phyloP scores from a whole-genome alignment of 1,140 invertebrate species.

The Anoplophora glabripennis region DNA sequence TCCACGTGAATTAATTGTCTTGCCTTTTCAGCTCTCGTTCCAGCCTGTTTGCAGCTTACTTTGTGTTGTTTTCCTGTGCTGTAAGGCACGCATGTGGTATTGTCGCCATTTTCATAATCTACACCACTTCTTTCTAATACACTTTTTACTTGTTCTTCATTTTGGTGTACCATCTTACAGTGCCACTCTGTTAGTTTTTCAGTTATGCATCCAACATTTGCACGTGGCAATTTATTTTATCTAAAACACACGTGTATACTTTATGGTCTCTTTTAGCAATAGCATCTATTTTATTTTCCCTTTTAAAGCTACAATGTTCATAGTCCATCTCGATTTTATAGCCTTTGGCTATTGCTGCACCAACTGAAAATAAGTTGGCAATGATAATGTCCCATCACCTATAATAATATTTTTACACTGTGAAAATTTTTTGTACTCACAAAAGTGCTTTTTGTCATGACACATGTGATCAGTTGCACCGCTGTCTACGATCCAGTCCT shows the following conservation, averaged over 20 bases:
- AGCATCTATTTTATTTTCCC: not conserved
- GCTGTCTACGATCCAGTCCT: not conserved
- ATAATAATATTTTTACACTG: not conserved
- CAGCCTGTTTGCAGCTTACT: too few relatives aligned
- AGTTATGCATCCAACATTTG: too few relatives aligned
- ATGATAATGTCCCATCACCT: not conserved
- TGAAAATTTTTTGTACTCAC: not conserved
- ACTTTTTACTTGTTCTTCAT: too few relatives aligned
- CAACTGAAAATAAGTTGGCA: not conserved
- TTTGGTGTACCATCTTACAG: too few relatives aligned
- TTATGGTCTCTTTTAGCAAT: not conserved
- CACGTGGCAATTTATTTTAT: too few relatives aligned
- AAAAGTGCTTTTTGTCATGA: not conserved
- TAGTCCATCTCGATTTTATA: not conserved
- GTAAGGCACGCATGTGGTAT: not conserved
- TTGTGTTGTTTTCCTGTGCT: not conserved
- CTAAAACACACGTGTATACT: not conserved
- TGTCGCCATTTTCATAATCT: too few relatives aligned
- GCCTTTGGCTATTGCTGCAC: not conserved
- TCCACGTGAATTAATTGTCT: slow-evolving; percentile 43
- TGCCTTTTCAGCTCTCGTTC: slow-evolving; percentile 15
- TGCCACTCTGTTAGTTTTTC: too few relatives aligned
- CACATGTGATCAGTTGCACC: not conserved
- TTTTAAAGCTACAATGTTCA: not conserved
- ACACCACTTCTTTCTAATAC: too few relatives aligned